Evolutionary conservation across 2,888 invertebrate genomes (phyloP).

Genomic region (Ceriagrion tenellum): DNA sequence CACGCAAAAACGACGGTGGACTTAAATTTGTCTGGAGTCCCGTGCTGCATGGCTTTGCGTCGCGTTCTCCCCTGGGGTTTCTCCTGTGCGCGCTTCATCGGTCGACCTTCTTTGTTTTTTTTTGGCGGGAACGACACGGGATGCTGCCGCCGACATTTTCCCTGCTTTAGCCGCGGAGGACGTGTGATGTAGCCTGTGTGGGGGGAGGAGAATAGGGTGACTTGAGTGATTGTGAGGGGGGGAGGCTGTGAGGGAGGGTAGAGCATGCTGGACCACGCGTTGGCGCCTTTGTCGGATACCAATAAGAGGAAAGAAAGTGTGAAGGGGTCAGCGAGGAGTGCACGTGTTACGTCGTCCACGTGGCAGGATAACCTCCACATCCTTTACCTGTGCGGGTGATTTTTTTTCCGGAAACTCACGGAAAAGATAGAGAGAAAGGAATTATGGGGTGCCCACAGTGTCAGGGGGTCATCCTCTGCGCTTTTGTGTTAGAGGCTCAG

Average conservation of each 20-base stretch:
- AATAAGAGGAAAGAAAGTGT: background rate
- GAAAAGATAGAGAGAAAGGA: background rate
- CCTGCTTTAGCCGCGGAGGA: background rate
- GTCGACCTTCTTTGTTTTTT: background rate
- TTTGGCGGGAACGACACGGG: background rate
- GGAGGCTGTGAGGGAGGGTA: background rate
- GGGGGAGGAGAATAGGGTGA: too few relatives aligned
- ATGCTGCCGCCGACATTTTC: background rate
- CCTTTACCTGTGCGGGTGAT: background rate
- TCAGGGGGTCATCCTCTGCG: conserved; percentile 58
- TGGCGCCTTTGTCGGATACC: background rate
- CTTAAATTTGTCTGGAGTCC: background rate
- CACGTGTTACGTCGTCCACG: background rate
- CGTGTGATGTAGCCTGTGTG: background rate
- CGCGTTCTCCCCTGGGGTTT: background rate
- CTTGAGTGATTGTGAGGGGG: background rate
- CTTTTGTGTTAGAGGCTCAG: conserved; percentile 56
- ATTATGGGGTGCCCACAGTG: conserved; percentile 56
- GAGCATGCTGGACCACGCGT: background rate
- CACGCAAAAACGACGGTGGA: conserved; percentile 20
- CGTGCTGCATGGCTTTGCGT: conserved; percentile 39
- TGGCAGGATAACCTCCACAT: background rate
- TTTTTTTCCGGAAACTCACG: background rate
- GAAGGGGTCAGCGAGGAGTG: background rate
- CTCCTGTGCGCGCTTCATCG: background rate